Conservation (phyloP, 35 echinoderm and acorn worm genomes). For the Apostichopus californicus region DNA sequence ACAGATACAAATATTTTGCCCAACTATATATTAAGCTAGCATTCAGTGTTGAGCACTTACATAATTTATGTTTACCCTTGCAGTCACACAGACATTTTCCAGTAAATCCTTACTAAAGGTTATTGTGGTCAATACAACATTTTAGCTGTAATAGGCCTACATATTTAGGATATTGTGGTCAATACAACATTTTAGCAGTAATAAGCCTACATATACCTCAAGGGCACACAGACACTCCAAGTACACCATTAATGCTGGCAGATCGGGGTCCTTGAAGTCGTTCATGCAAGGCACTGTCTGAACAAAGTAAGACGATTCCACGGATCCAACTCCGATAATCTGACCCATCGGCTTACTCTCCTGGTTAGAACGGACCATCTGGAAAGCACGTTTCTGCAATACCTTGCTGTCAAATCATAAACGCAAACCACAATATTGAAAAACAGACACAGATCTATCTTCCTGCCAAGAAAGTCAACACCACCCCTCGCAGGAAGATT, state of each 20-base stretch:
- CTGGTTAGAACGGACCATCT: conserved; percentile 35
- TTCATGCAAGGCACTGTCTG: conserved; percentile 80
- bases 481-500: no score
- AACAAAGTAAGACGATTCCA: conserved; percentile 90
- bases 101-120: background rate
- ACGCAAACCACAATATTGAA: background rate
- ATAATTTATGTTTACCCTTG: no score
- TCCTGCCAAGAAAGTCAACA: background rate
- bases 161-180: background rate
- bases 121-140: background rate
- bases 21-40: no score
- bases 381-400: conserved; percentile 16
- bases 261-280: conserved; percentile 69
- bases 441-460: background rate
- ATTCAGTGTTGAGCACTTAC: no score
- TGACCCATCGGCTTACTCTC: conserved; percentile 45
- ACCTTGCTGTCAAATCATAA: background rate
- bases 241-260: conserved; percentile 96
- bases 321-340: conserved; percentile 93
- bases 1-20: no score
- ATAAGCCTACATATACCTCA: conserved; percentile 55
- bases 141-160: no score
- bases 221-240: conserved; percentile 97
- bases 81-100: no score
- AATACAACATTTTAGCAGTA: no score